phyloP scores from a whole-genome alignment of 1,140 invertebrate species.

The Ceratina calcarata region DNA sequence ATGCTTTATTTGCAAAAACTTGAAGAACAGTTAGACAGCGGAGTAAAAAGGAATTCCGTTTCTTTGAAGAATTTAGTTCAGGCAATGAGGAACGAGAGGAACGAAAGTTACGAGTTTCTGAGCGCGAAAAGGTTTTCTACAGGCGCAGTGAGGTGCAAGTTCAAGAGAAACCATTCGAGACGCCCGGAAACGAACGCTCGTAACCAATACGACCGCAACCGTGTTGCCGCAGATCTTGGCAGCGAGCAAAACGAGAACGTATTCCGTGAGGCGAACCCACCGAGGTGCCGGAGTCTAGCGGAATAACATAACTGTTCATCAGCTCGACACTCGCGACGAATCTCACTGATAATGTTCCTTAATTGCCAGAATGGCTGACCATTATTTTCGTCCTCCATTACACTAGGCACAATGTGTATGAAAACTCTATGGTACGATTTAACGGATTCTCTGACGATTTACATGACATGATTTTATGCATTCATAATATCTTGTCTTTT shows the following conservation, averaged over 20 bases:
- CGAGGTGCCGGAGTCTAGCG: neutral
- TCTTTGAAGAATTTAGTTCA: too few relatives aligned
- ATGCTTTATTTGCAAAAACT: too few relatives aligned
- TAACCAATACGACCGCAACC: slow-evolving; percentile 21
- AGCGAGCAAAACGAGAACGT: slow-evolving; percentile 22
- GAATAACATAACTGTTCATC: slow-evolving; percentile 48
- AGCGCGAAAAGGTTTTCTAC: neutral
- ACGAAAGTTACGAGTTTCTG: too few relatives aligned
- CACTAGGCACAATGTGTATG: neutral
- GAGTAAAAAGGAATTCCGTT: too few relatives aligned
- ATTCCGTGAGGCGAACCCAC: neutral
- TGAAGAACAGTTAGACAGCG: too few relatives aligned
- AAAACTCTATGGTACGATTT: neutral
- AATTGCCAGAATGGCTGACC: slow-evolving; percentile 21
- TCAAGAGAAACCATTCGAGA: slow-evolving; percentile 29
- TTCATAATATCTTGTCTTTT: too few relatives aligned
- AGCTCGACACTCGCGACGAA: slow-evolving; percentile 4
- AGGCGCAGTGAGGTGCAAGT: slow-evolving; percentile 9
- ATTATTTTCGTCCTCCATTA: slow-evolving; percentile 23
- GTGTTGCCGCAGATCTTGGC: slow-evolving; percentile 31
- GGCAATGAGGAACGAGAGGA: too few relatives aligned
- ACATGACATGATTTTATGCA: neutral
- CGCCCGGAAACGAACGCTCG: slow-evolving; percentile 43
- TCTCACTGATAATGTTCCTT: slow-evolving; percentile 11
- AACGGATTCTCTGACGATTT: neutral